Evolutionary conservation across 2,113 vertebrate species (phyloP).

Genomic region (Enhydra lutris): DNA sequence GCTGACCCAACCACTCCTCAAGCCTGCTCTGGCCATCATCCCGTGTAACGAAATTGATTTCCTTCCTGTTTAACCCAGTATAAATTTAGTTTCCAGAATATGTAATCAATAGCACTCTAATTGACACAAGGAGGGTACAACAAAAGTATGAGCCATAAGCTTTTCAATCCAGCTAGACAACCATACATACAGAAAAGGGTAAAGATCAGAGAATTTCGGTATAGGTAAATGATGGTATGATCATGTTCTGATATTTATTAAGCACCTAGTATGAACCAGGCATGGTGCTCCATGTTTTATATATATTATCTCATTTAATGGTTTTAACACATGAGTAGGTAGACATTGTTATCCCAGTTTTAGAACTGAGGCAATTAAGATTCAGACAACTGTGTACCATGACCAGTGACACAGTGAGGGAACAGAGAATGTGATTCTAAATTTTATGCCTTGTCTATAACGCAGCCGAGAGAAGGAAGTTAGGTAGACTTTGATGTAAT

Average conservation of each 20-base stretch:
- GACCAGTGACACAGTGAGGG: neutral
- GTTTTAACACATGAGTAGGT: neutral
- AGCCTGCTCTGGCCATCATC: neutral
- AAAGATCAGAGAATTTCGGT: neutral
- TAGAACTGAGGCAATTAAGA: conserved; percentile 9
- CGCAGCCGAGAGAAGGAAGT: neutral
- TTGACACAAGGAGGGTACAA: neutral
- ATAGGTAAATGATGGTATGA: neutral
- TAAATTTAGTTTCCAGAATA: neutral
- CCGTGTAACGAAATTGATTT: neutral
- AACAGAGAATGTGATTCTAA: neutral
- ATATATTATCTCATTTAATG: neutral
- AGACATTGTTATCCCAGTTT: neutral
- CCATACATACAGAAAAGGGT: neutral
- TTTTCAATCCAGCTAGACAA: neutral
- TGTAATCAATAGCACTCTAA: neutral
- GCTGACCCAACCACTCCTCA: neutral
- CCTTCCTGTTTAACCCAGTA: neutral
- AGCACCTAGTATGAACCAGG: neutral
- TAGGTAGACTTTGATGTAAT: neutral
- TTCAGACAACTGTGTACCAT: neutral
- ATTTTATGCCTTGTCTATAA: neutral
- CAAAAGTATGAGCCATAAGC: neutral
- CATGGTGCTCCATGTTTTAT: neutral
- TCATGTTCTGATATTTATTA: neutral